A percentile compares a stretch with the other conserved stretches of the same genome.
These are phyloP conservation scores for Cynopterus sphinx DNA, from an alignment of 2,797 vertebrate species.

Conservation along the genomic window DNA sequence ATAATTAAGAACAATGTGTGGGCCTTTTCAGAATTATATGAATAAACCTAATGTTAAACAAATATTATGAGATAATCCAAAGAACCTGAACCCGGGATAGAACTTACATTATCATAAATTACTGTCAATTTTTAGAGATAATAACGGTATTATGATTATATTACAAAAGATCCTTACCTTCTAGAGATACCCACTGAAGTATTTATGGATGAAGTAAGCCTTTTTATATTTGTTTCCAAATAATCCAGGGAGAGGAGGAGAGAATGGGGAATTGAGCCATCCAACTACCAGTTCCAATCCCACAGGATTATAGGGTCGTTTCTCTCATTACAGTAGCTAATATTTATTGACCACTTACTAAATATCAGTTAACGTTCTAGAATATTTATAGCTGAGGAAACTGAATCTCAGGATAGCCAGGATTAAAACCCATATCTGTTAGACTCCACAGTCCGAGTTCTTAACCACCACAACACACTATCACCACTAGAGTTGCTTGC, in stretches of 20 bases:
- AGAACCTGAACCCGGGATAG: not conserved
- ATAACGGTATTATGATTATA: not conserved
- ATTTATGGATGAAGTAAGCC: conserved; percentile 20
- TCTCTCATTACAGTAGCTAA: not conserved
- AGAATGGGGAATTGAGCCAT: not conserved
- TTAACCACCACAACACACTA: not conserved
- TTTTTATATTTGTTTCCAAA: conserved; percentile 39
- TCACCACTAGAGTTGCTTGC: not conserved
- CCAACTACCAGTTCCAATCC: not conserved
- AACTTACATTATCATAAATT: not conserved
- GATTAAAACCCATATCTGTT: not conserved
- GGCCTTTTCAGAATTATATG: not conserved
- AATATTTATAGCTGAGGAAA: not conserved
- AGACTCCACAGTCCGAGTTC: not conserved
- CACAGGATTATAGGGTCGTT: not conserved
- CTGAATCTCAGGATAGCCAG: not conserved
- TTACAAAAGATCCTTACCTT: not conserved
- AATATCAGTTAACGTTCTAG: not conserved
- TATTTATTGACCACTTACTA: not conserved
- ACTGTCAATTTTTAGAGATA: not conserved
- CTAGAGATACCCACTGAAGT: not conserved
- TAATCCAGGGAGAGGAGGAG: not conserved
- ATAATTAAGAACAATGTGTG: not conserved
- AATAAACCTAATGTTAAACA: not conserved
- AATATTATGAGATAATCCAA: not conserved